A percentile compares a stretch with the other conserved stretches of the same genome.
Evolutionary conservation across 1,140 invertebrate genomes (phyloP).

Genomic region (Psix sp.): DNA sequence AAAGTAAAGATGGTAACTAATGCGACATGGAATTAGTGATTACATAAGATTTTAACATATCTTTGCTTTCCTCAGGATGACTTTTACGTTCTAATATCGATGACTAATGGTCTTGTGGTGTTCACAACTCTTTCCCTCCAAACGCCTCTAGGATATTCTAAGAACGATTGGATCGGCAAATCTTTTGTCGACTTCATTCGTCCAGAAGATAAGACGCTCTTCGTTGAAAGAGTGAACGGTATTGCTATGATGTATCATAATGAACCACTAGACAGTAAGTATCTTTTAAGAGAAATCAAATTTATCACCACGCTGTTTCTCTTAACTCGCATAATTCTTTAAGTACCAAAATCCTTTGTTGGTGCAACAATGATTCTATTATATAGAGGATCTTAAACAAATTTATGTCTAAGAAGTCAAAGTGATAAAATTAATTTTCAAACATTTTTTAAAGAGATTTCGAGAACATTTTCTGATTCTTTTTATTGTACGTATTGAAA

Average conservation of each 20-base stretch:
- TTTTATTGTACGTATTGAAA: no score
- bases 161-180: slow-evolving; percentile 90
- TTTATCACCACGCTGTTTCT: no score
- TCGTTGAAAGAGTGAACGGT: slow-evolving; percentile 79
- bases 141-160: slow-evolving; percentile 85
- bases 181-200: slow-evolving; percentile 92
- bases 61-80: slow-evolving; percentile 77
- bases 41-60: slow-evolving; percentile 10
- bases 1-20: no score
- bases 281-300: background rate
- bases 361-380: no score
- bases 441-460: no score
- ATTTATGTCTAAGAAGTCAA: no score
- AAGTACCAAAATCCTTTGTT: no score
- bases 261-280: slow-evolving; percentile 40
- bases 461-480: no score
- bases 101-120: slow-evolving; percentile 88
- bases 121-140: slow-evolving; percentile 85
- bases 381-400: no score
- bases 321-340: no score
- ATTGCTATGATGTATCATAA: slow-evolving; percentile 57
- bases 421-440: no score
- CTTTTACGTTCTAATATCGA: slow-evolving; percentile 88
- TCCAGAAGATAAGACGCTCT: slow-evolving; percentile 83
- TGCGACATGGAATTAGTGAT: no score